These are phyloP conservation scores for Drosophila pandora DNA, from an alignment of 1,140 invertebrate species.

Conservation along the genomic window DNA sequence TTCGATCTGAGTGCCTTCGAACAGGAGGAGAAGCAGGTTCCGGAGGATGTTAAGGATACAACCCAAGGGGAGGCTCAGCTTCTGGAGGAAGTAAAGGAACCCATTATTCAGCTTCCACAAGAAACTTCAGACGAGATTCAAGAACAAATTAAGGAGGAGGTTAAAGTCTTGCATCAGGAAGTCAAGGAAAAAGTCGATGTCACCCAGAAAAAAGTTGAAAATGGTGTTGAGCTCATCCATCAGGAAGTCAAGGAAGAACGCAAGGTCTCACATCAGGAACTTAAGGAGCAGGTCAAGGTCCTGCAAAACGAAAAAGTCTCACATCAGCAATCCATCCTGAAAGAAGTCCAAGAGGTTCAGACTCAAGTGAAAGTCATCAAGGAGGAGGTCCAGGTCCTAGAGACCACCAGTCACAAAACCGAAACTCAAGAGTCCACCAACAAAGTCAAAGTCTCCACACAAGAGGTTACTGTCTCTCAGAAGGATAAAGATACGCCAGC, in stretches of 20 bases:
- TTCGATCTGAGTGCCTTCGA: constrained; percentile 74
- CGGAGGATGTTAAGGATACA: background rate
- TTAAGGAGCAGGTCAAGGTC: constrained; percentile 4
- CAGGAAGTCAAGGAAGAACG: background rate
- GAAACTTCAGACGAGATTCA: background rate
- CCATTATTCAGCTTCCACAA: background rate
- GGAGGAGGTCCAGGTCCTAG: constrained; percentile 4
- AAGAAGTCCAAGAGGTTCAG: constrained; percentile 15
- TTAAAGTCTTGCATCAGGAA: background rate
- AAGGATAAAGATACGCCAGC: background rate
- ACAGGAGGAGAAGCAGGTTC: background rate
- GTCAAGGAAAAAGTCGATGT: background rate
- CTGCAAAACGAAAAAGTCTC: constrained; percentile 1
- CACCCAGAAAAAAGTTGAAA: background rate
- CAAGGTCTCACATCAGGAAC: constrained; percentile 2
- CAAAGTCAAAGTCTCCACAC: constrained; percentile 16
- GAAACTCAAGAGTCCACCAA: constrained; percentile 1
- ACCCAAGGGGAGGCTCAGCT: background rate
- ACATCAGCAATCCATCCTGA: background rate
- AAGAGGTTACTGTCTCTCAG: constrained; percentile 5
- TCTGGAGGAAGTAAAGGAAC: background rate
- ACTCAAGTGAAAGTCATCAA: constrained; percentile 6
- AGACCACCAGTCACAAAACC: constrained; percentile 22
- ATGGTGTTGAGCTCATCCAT: background rate
- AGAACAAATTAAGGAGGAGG: constrained; percentile 3